phyloP scores from a whole-genome alignment of 2,113 vertebrate species.

The Pygoscelis adeliae region DNA sequence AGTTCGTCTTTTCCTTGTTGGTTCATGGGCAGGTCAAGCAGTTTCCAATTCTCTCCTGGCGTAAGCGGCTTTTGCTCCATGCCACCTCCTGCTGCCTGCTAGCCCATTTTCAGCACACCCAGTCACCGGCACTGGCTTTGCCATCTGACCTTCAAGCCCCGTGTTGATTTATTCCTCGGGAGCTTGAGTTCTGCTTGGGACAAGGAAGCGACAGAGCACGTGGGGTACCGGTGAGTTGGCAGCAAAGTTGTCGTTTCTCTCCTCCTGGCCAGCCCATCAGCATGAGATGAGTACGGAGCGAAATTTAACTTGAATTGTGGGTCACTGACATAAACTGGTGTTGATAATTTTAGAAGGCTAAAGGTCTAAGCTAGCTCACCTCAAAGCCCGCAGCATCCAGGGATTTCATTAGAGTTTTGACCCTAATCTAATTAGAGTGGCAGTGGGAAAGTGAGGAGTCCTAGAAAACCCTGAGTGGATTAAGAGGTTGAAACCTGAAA shows the following conservation, averaged over 20 bases:
- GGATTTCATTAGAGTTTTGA: neutral
- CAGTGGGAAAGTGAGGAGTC: conserved; percentile 38
- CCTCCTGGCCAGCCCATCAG: neutral
- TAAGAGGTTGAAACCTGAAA: conserved; percentile 16
- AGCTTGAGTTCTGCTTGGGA: neutral
- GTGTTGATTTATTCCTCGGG: rapidly evolving
- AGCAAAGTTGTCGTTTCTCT: neutral
- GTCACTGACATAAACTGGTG: rapidly evolving
- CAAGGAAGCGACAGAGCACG: rapidly evolving
- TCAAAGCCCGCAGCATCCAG: neutral
- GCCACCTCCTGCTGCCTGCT: neutral
- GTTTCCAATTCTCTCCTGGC: neutral
- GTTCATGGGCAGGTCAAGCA: neutral
- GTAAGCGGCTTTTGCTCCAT: rapidly evolving
- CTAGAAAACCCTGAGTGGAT: neutral
- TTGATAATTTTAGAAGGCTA: neutral
- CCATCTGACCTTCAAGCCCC: neutral
- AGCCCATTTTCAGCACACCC: neutral
- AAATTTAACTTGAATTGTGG: neutral
- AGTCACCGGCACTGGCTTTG: neutral
- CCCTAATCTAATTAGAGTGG: neutral
- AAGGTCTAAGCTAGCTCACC: conserved; percentile 18
- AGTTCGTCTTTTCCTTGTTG: neutral
- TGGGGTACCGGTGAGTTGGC: neutral
- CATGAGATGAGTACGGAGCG: rapidly evolving